Evolutionary conservation across 1,140 invertebrate species (phyloP).

Genomic region (Spodoptera litura): DNA sequence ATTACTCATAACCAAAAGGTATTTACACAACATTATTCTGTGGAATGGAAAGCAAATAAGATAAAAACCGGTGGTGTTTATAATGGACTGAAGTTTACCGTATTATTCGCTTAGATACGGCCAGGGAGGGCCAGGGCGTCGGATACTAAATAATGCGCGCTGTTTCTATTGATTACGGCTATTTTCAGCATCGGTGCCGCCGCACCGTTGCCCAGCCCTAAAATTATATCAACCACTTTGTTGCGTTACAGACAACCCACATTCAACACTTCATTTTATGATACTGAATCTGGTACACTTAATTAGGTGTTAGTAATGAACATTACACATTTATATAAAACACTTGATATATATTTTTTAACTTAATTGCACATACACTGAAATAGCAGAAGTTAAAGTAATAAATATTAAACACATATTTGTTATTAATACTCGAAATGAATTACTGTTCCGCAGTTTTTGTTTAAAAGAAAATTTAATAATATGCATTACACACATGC

Average conservation of each 20-base stretch:
- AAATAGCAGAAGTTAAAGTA: too few relatives aligned
- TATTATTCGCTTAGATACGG: constrained; percentile 34
- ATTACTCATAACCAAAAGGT: constrained; percentile 24
- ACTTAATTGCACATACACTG: too few relatives aligned
- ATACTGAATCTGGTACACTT: neutral
- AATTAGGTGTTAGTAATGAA: too few relatives aligned
- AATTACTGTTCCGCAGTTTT: too few relatives aligned
- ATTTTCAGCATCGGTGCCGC: constrained; percentile 60
- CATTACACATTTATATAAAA: too few relatives aligned
- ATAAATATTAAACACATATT: too few relatives aligned
- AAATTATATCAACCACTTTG: constrained; percentile 41
- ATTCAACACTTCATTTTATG: constrained; percentile 12
- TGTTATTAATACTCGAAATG: too few relatives aligned
- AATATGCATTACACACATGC: too few relatives aligned
- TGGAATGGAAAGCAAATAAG: constrained; percentile 45
- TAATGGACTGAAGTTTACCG: constrained; percentile 40
- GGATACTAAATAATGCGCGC: constrained; percentile 60
- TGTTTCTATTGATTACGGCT: constrained; percentile 70
- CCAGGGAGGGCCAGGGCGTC: constrained; percentile 41
- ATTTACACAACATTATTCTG: constrained; percentile 26
- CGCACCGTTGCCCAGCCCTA: constrained; percentile 24
- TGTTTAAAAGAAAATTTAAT: too few relatives aligned
- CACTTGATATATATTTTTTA: too few relatives aligned
- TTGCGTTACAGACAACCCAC: constrained; percentile 4
- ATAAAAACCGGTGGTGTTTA: constrained; percentile 32